Base-by-base conservation (phyloP, 1,140 invertebrate genomes). In the Pygmarrhopalites habei region DNA sequence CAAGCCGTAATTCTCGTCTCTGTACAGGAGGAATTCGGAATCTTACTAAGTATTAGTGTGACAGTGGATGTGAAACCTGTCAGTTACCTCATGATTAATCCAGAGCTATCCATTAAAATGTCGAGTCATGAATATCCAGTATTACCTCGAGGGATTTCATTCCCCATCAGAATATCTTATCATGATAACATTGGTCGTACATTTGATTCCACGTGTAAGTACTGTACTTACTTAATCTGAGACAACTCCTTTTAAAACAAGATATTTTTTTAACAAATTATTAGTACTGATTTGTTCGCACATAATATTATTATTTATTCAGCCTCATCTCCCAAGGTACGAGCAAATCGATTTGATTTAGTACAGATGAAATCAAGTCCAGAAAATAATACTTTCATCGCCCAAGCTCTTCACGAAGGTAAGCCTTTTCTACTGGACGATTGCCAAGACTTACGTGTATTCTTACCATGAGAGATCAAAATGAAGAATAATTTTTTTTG, bases 1-100 rank as follows among this genome's bases (percentile, higher is more conserved):
- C 79, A 79, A 64, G 82, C 81, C 67, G 75, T 82, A 17, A 73
- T 88, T 65, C 77, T 82, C 62, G 74, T 86, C 25, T 82, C 78
- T 19, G 78, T 80, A 46, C 70, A 75, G 1, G 83, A 85, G 69
- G 77, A 80, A 30, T 82, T 82, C 74, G 82, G 81, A 23, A 71
- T 82, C 17, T 80, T 80, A 43, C 79, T 80, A 65, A 77, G 74
- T 3, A 43, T 79, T 2, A 74, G 76, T 21, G 66, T 79, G 4
- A 69, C 78, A 0, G 74, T 79, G 14, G 76, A 78, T 70, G 77
- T 78, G 43, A 77, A 79, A 63, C 70, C 76, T 55, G 73, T 79
- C 5, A 74, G 74, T 10, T 81, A 78, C 63, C 58, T 80, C 57
- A 79, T 79, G 77, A 69, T 79, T 21, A 78, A 67, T 66, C 74